Conservation (phyloP, 2,797 vertebrate species). For the Molossus molossus region DNA sequence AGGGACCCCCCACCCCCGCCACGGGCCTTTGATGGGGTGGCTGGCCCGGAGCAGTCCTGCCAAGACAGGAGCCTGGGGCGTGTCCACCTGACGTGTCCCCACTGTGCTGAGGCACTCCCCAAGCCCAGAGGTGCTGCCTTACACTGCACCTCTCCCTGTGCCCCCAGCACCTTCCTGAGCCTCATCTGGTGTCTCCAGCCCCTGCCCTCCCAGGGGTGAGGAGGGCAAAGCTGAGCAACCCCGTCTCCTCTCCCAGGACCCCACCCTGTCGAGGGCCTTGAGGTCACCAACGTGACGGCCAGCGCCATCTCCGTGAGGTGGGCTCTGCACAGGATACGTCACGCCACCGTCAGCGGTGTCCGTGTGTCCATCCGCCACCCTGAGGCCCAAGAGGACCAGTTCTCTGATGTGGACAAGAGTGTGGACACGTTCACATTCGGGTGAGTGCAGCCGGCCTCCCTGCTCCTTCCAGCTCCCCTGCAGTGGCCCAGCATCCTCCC, state of each 20-base stretch:
- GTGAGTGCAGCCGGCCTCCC: constrained; percentile 86
- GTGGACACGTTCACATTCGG: constrained; percentile 93
- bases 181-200: neutral
- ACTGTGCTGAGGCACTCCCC: fast-evolving
- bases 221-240: constrained; percentile 1
- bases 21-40: neutral
- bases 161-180: neutral
- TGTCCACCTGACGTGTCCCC: fast-evolving
- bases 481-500: neutral
- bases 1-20: neutral
- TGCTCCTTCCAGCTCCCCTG: neutral
- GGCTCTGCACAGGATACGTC: constrained; percentile 93
- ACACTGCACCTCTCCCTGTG: no score
- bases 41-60: neutral
- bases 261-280: constrained; percentile 93
- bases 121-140: fast-evolving
- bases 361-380: constrained; percentile 93
- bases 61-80: neutral
- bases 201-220: neutral
- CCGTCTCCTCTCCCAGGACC: constrained; percentile 91
- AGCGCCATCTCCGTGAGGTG: constrained; percentile 94
- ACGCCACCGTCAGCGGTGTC: constrained; percentile 92
- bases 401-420: constrained; percentile 92
- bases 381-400: constrained; percentile 89
- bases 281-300: constrained; percentile 94